Conservation (phyloP, 2,888 invertebrate species). For the Conus canariensis region DNA sequence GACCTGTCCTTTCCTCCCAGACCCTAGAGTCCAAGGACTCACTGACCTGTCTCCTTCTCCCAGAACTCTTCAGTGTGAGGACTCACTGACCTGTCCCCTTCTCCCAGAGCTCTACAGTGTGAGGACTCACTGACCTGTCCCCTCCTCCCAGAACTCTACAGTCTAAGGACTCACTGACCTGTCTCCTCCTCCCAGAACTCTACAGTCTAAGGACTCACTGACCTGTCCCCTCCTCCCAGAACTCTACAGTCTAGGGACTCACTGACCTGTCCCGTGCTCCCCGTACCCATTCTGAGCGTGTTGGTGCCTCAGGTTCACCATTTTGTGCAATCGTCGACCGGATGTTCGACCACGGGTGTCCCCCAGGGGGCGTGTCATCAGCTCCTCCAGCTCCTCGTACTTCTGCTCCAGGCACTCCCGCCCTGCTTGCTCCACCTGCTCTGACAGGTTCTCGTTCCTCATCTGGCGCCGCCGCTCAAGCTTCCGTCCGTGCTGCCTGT, state of each 20-base stretch:
- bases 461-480: constrained; percentile 55
- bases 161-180: no score
- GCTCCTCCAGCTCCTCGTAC: constrained; percentile 62
- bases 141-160: no score
- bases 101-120: no score
- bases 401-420: constrained; percentile 66
- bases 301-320: constrained; percentile 61
- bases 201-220: background rate
- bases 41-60: no score
- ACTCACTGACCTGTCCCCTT: no score
- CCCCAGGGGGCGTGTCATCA: constrained; percentile 61
- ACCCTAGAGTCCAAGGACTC: no score
- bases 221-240: background rate
- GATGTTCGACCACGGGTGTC: constrained; percentile 48
- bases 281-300: constrained; percentile 43
- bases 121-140: no score
- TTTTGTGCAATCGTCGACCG: constrained; percentile 61
- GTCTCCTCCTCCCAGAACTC: no score
- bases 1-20: no score
- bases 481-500: constrained; percentile 39
- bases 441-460: constrained; percentile 57
- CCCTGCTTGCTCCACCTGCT: constrained; percentile 58
- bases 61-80: no score
- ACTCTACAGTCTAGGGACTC: background rate
- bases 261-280: background rate